phyloP scores from a whole-genome alignment of 1,140 invertebrate species.

The Batillaria attramentaria region DNA sequence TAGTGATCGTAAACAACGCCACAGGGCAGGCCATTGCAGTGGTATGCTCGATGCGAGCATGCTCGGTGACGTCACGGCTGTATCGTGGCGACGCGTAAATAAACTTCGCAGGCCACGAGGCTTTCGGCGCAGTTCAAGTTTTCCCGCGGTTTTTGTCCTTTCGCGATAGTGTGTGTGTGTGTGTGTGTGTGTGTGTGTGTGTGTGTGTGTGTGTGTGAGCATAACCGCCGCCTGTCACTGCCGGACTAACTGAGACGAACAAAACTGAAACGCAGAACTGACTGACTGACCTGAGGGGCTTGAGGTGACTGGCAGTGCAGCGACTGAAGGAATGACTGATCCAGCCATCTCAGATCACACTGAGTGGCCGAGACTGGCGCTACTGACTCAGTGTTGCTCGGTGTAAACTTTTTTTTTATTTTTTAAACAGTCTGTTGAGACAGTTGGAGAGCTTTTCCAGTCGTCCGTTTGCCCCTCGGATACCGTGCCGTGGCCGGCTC shows the following conservation, averaged over 20 bases:
- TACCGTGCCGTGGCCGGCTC: too few species aligned
- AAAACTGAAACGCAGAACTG: not conserved
- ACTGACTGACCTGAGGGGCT: not conserved
- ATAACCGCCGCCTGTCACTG: too few species aligned
- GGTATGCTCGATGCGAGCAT: too few species aligned
- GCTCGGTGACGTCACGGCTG: conserved; percentile 24
- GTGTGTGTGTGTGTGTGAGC: not conserved
- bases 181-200: not conserved
- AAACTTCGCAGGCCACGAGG: too few species aligned
- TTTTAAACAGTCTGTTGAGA: too few species aligned
- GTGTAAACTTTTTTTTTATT: not conserved
- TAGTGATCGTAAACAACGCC: too few species aligned
- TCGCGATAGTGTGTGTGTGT: not conserved
- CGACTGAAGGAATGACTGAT: not conserved
- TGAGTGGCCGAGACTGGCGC: not conserved
- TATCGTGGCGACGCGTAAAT: conserved; percentile 34
- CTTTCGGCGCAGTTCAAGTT: too few species aligned
- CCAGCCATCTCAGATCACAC: too few species aligned
- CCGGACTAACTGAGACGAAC: not conserved
- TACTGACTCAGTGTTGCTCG: not conserved
- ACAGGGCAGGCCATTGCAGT: too few species aligned
- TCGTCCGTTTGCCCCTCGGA: too few species aligned
- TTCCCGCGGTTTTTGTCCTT: not conserved
- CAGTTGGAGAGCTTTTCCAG: too few species aligned
- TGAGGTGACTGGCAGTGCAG: not conserved